These are phyloP conservation scores for Leuciscus idus DNA, from an alignment of 2,113 vertebrate genomes.

Conservation along the genomic window DNA sequence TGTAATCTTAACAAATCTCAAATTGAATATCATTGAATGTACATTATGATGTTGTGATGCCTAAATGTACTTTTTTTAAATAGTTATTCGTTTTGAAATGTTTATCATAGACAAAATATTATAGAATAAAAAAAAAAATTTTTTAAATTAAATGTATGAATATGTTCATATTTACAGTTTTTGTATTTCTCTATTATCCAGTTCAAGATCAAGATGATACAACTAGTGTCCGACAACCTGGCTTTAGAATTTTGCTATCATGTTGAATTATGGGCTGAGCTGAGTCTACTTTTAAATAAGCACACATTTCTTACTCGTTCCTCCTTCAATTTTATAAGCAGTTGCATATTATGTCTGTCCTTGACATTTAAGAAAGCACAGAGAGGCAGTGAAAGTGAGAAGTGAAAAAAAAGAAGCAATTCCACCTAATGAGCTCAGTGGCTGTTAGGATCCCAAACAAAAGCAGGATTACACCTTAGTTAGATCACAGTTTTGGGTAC, in stretches of 20 bases:
- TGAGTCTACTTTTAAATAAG: conserved; percentile 12
- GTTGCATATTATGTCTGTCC: conserved; percentile 17
- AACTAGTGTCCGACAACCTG: background rate
- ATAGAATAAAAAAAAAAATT: too few species aligned
- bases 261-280: conserved; percentile 4
- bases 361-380: conserved; percentile 34
- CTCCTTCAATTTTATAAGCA: background rate
- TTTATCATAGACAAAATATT: too few species aligned
- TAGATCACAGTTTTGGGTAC: conserved; percentile 44
- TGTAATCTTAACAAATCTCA: background rate
- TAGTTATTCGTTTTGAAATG: too few species aligned
- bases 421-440: background rate
- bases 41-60: background rate
- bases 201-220: background rate
- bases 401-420: background rate
- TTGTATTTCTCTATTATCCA: background rate
- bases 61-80: too few species aligned
- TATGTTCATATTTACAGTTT: background rate
- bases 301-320: background rate
- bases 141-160: too few species aligned
- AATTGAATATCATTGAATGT: background rate
- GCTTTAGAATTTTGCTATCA: background rate
- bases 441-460: conserved; percentile 19
- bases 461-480: conserved; percentile 44
- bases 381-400: background rate